Evolutionary conservation across 2,888 invertebrate species (phyloP).

Genomic region (Trachelus tabidus): DNA sequence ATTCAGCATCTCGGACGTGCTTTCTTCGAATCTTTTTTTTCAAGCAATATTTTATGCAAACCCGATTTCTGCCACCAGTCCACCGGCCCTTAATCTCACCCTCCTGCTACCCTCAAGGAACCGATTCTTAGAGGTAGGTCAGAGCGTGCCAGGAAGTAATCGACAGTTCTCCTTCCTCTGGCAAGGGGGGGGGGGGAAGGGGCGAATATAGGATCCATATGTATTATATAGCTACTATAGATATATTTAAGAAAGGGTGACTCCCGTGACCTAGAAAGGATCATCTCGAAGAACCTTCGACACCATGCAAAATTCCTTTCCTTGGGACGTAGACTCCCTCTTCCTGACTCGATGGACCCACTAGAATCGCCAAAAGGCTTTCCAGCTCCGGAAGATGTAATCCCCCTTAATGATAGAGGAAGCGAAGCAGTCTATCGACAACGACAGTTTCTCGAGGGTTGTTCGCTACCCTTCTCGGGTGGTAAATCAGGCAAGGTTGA

Average conservation of each 20-base stretch:
- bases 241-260: not conserved
- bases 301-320: not conserved
- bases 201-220: not conserved
- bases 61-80: constrained; percentile 23
- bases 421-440: not conserved
- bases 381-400: not conserved
- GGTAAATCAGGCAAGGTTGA: constrained; percentile 43
- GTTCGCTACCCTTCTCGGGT: constrained; percentile 25
- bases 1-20: not conserved
- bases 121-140: not conserved
- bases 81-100: not conserved
- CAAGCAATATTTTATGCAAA: constrained; percentile 51
- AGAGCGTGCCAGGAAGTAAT: not conserved
- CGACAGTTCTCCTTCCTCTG: not conserved
- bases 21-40: not conserved
- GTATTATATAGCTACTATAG: not conserved
- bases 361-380: not conserved
- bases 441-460: constrained; percentile 11
- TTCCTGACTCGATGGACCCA: not conserved
- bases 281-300: not conserved
- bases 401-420: not conserved
- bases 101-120: not conserved
- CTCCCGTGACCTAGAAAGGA: not conserved
- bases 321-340: not conserved
- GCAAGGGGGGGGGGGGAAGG: not conserved